Percentiles rank a stretch among this genome's conserved stretches.
These are phyloP conservation scores for Bufo gargarizans DNA, from an alignment of 2,113 vertebrate species.

Conservation along the genomic window DNA sequence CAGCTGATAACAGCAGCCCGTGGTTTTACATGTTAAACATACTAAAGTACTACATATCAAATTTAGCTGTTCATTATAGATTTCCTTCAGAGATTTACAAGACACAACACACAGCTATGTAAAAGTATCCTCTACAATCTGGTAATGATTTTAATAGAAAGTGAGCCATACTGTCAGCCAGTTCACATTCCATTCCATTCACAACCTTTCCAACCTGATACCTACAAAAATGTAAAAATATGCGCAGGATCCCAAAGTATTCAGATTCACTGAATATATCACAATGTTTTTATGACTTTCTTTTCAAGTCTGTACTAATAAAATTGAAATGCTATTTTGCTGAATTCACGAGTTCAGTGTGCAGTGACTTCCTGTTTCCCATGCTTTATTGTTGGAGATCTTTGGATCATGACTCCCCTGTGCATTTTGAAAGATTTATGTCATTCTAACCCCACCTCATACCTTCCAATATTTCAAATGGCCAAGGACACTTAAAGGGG, in stretches of 20 bases:
- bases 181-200: slow-evolving; percentile 41
- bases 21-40: background rate
- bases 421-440: slow-evolving; percentile 38
- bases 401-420: slow-evolving; percentile 36
- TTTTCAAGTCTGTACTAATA: slow-evolving; percentile 33
- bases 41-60: background rate
- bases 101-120: background rate
- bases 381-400: slow-evolving; percentile 42
- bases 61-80: background rate
- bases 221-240: slow-evolving; percentile 24
- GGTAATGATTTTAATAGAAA: slow-evolving; percentile 34
- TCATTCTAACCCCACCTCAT: slow-evolving; percentile 33
- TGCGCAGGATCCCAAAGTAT: slow-evolving; percentile 22
- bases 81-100: background rate
- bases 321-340: slow-evolving; percentile 41
- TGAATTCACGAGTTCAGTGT: slow-evolving; percentile 40
- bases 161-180: background rate
- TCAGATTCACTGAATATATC: slow-evolving; percentile 38
- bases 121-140: background rate
- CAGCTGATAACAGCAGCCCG: background rate
- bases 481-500: slow-evolving; percentile 26
- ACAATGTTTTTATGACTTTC: slow-evolving; percentile 35
- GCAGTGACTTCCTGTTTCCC: slow-evolving; percentile 40
- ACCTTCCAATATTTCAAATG: slow-evolving; percentile 44
- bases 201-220: slow-evolving; percentile 45